Conservation (phyloP, 2,113 vertebrate species). For the Lepus timidus region DNA sequence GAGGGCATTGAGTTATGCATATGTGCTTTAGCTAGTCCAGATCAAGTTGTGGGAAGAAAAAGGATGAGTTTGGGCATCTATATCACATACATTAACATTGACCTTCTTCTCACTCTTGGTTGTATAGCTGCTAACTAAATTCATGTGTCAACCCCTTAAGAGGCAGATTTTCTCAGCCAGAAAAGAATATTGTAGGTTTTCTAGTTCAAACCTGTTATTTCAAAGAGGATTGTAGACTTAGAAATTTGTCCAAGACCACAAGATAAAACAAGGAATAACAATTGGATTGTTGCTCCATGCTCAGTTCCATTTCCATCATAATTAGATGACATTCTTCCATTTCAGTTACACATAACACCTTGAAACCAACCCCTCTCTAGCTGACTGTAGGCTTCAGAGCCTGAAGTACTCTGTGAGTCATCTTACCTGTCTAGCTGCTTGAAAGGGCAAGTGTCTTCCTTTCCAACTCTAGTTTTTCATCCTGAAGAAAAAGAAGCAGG, state of each 20-base stretch:
- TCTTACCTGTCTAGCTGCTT: background rate
- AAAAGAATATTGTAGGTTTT: background rate
- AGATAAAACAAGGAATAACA: background rate
- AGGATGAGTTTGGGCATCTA: background rate
- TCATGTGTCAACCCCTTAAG: background rate
- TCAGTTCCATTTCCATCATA: background rate
- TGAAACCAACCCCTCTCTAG: background rate
- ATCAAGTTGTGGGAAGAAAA: background rate
- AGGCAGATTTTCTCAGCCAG: background rate
- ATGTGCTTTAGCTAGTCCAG: background rate
- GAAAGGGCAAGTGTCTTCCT: slow-evolving; percentile 10
- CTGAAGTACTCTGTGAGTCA: background rate
- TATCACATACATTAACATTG: background rate
- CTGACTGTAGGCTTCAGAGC: background rate
- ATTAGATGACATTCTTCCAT: background rate
- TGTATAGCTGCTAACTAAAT: background rate
- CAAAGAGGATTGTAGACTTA: background rate
- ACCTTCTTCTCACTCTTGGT: background rate
- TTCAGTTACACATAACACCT: background rate
- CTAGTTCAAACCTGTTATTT: background rate
- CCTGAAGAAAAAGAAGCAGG: background rate
- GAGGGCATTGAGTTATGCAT: background rate
- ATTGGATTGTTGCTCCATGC: background rate
- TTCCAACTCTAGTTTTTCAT: background rate
- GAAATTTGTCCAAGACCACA: background rate